Base-by-base conservation (phyloP, 2,113 vertebrate genomes). In the Cephalopholis sonnerati region DNA sequence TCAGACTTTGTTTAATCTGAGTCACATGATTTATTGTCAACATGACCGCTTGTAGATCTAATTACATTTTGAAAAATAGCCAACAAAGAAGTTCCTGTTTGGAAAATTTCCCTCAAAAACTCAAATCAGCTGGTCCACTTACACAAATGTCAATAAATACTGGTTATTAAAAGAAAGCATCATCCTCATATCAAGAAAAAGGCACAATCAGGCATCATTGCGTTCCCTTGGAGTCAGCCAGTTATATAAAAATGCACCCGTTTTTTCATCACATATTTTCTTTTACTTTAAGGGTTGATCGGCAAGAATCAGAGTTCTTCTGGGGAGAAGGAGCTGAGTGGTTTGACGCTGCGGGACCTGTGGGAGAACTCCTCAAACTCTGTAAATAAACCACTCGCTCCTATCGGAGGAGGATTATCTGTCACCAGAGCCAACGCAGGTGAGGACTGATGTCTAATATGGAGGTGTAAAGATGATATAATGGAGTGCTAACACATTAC, bases 221-320 rank as follows among this genome's bases (percentile, higher is more conserved):
- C 17, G 24, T 59, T 48, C 11, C 39, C 25, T 2, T 16, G 18
- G 18, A 3, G 62, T 24, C 13, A 2, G 51, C 39, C 32, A 48
- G 17, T 69, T 39, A 64, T 5, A 32, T 32, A 6, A 46, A 46
- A 54, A 36, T 70, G 20, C 54, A 53, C 1, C 24, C n/a, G 32
- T 27, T 41, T 51, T 18, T 57, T 61, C 8, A 84, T 29, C 17
- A 22, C 24, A 9, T 46, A 1, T 25, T 62, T 59, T 83, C 22
- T 73, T 3, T 85, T 70, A n/a, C 68, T 88, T 85, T 53, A 36
- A 99, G 98, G 98, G 54, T 95, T 99, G 84, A 99, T 98, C 51
- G 95, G 96, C 5, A 99, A 97, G 94, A 97, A 82, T 8, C 94
- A 96, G 50, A 93, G 95, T 63, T 90, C 95, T 76, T 84, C 94